These are phyloP conservation scores for Neopelma chrysocephalum DNA, from an alignment of 2,797 vertebrate genomes.

Conservation along the genomic window DNA sequence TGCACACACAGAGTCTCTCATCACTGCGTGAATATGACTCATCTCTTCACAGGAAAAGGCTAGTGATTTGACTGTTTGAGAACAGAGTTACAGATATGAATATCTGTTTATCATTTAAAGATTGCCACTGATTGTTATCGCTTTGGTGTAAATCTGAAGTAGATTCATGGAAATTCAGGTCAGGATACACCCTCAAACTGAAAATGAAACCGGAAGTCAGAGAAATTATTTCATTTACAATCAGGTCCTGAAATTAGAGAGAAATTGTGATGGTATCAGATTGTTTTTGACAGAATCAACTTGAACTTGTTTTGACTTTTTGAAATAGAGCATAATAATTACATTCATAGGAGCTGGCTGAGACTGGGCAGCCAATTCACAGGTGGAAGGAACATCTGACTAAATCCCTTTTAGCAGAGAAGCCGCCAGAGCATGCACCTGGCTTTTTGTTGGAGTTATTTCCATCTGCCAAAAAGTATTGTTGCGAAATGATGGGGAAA, in stretches of 20 bases:
- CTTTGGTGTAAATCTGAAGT: neutral
- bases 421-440: slow-evolving; percentile 55
- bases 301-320: slow-evolving; percentile 12
- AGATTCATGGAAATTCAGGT: neutral
- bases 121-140: neutral
- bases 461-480: slow-evolving; percentile 61
- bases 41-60: neutral
- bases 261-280: neutral
- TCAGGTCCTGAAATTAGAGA: neutral
- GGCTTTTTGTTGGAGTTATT: slow-evolving; percentile 30
- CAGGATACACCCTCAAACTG: neutral
- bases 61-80: neutral
- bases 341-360: slow-evolving; percentile 30
- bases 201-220: neutral
- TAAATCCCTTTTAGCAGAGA: slow-evolving; percentile 38
- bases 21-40: neutral
- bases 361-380: slow-evolving; percentile 27
- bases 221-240: neutral
- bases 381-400: slow-evolving; percentile 71
- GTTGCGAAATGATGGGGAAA: slow-evolving; percentile 4
- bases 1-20: neutral
- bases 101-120: neutral
- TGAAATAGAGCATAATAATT: slow-evolving; percentile 69
- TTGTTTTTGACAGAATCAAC: neutral
- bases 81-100: neutral